Conservation (phyloP, 2,888 invertebrate genomes). For the Byasa hedistus region DNA sequence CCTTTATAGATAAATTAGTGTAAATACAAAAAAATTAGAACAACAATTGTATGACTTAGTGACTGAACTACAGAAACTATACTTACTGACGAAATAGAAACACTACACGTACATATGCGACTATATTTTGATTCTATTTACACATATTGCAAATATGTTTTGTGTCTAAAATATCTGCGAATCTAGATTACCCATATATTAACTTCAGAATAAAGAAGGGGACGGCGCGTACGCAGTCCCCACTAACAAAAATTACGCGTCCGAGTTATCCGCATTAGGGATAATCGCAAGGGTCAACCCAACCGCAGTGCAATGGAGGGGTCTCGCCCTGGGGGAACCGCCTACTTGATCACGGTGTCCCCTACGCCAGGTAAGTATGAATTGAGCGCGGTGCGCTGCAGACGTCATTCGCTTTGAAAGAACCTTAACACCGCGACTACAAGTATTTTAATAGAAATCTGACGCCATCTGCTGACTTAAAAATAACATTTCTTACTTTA, state of each 20-base stretch:
- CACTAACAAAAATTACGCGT: constrained; percentile 23
- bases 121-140: too few relatives aligned
- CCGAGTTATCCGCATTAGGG: constrained; percentile 24
- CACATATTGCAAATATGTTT: too few relatives aligned
- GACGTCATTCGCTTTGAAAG: background rate
- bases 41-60: too few relatives aligned
- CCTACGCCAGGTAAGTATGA: constrained; percentile 30
- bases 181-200: background rate
- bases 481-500: too few relatives aligned
- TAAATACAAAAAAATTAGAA: too few relatives aligned
- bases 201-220: background rate
- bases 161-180: too few relatives aligned
- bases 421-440: constrained; percentile 13
- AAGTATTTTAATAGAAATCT: background rate
- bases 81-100: too few relatives aligned
- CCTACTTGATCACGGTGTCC: constrained; percentile 24
- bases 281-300: constrained; percentile 26
- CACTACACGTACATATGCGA: too few relatives aligned
- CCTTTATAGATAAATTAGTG: too few relatives aligned
- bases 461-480: constrained; percentile 1
- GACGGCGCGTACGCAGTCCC: constrained; percentile 25
- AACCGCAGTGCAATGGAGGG: constrained; percentile 24
- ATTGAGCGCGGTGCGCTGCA: background rate
- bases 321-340: constrained; percentile 21
- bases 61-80: too few relatives aligned